Conservation (phyloP, 2,797 vertebrate genomes). For the Eulemur coronatus region DNA sequence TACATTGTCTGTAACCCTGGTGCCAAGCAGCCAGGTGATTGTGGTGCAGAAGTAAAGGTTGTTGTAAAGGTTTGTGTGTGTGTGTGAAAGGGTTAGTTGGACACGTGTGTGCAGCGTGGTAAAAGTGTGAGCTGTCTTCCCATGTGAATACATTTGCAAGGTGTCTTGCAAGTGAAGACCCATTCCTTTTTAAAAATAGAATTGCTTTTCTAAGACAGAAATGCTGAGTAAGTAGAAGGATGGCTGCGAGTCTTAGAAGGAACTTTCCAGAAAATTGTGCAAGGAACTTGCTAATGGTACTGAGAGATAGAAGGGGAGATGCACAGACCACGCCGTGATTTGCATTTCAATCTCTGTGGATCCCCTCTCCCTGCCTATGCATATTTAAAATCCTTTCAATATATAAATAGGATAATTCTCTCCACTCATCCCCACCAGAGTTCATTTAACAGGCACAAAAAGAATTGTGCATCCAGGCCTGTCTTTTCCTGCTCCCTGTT, state of each 20-base stretch:
- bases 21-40: background rate
- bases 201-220: conserved; percentile 61
- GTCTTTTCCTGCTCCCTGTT: conserved; percentile 71
- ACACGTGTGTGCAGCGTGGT: background rate
- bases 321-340: conserved; percentile 64
- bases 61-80: too few species aligned
- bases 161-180: conserved; percentile 52
- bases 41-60: background rate
- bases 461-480: conserved; percentile 68
- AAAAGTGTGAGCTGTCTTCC: background rate
- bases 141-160: conserved; percentile 38
- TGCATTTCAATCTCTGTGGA: conserved; percentile 69
- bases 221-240: conserved; percentile 70
- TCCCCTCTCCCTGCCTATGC: conserved; percentile 72
- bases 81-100: background rate
- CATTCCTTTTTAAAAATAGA: conserved; percentile 61
- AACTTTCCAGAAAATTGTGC: conserved; percentile 61
- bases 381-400: conserved; percentile 81
- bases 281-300: conserved; percentile 58
- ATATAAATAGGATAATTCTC: conserved; percentile 73
- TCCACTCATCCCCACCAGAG: conserved; percentile 64
- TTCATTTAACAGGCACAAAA: conserved; percentile 75
- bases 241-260: conserved; percentile 67
- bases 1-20: background rate
- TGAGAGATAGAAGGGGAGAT: conserved; percentile 56